Percentiles rank a stretch among this genome's conserved stretches.
These are phyloP conservation scores for Sebastes elongatus DNA, from an alignment of 2,797 vertebrate genomes.

Conservation along the genomic window DNA sequence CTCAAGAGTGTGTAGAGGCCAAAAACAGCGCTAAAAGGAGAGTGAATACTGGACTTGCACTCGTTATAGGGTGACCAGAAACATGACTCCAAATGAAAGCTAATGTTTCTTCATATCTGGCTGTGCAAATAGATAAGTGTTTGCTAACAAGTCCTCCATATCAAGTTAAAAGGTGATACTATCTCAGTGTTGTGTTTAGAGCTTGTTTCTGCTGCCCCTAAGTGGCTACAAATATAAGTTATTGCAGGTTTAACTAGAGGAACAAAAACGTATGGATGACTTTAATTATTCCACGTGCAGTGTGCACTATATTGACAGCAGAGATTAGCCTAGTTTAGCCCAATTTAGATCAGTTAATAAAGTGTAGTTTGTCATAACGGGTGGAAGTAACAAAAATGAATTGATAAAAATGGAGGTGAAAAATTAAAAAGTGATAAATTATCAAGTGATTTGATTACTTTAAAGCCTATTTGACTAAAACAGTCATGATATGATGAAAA, in stretches of 20 bases:
- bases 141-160: background rate
- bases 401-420: too few species aligned
- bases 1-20: background rate
- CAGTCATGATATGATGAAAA: too few species aligned
- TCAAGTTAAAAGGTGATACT: background rate
- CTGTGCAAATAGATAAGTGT: background rate
- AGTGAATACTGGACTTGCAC: background rate
- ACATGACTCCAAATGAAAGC: background rate
- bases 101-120: background rate
- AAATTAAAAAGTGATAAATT: too few species aligned
- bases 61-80: background rate
- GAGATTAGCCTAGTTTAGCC: background rate
- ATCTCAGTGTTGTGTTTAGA: background rate
- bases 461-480: too few species aligned
- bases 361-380: too few species aligned
- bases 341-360: background rate
- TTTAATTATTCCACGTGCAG: background rate
- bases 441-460: too few species aligned
- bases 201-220: conserved; percentile 10
- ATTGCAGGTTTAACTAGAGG: background rate
- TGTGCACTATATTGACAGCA: background rate
- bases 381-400: too few species aligned
- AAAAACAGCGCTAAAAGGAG: conserved; percentile 3
- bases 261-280: background rate
- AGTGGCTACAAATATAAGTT: background rate